phyloP scores from a whole-genome alignment of 2,888 invertebrate genomes.

The Salpingus planirostris region DNA sequence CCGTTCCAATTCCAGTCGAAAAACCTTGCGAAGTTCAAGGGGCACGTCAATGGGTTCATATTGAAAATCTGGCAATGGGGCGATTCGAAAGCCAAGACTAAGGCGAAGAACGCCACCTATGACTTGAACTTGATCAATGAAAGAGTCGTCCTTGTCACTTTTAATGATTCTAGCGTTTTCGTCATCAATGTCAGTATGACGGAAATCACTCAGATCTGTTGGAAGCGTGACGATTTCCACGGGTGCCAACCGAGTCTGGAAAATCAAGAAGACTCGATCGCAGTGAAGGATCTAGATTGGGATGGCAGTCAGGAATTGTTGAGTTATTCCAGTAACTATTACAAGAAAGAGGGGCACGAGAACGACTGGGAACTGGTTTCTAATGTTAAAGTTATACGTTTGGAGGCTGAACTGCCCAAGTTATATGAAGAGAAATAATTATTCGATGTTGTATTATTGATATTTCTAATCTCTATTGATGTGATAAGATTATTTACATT shows the following conservation, averaged over 20 bases:
- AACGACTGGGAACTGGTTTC: constrained; percentile 55
- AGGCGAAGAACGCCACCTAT: constrained; percentile 21
- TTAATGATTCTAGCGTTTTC: constrained; percentile 61
- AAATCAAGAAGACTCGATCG: constrained; percentile 62
- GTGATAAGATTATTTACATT: too few relatives aligned
- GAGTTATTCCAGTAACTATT: constrained; percentile 63
- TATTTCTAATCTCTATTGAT: constrained; percentile 3
- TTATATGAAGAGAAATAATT: constrained; percentile 47
- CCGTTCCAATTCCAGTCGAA: constrained; percentile 47
- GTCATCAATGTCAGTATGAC: constrained; percentile 71
- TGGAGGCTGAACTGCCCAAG: constrained; percentile 65
- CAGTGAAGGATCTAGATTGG: constrained; percentile 66
- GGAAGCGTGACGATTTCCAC: constrained; percentile 28
- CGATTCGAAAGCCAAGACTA: constrained; percentile 18
- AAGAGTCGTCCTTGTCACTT: constrained; percentile 67
- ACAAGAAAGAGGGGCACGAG: constrained; percentile 32
- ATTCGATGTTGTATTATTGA: too few relatives aligned
- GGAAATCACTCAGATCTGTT: constrained; percentile 68
- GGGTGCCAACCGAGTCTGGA: constrained; percentile 66
- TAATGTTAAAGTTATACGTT: constrained; percentile 57
- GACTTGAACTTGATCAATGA: constrained; percentile 41
- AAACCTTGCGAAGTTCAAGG: constrained; percentile 36
- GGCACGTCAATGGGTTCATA: constrained; percentile 63
- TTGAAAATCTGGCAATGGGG: constrained; percentile 79
- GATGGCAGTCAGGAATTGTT: constrained; percentile 71